These are phyloP conservation scores for Oophaga pumilio DNA, from an alignment of 2,113 vertebrate genomes.

Conservation along the genomic window DNA sequence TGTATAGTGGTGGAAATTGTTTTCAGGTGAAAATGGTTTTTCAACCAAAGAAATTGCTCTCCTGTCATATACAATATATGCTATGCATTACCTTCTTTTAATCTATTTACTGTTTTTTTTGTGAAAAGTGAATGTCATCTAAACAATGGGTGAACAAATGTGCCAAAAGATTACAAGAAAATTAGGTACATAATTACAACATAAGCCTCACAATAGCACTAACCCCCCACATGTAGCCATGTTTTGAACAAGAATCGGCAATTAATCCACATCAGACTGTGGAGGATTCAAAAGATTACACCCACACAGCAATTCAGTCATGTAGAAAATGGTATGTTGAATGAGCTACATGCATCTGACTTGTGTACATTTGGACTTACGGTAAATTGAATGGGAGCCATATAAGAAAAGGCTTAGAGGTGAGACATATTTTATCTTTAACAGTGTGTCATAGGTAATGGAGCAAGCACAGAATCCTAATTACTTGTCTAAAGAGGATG, in stretches of 20 bases:
- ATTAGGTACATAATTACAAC: conserved; percentile 23
- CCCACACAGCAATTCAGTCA: conserved; percentile 44
- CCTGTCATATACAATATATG: not conserved
- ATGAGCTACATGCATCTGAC: not conserved
- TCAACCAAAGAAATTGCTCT: not conserved
- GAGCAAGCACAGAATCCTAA: not conserved
- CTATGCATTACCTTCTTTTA: not conserved
- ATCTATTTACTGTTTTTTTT: conserved; percentile 8
- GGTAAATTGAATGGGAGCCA: not conserved
- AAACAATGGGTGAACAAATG: conserved; percentile 6
- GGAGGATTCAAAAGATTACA: conserved; percentile 30
- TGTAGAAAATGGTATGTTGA: conserved; percentile 30
- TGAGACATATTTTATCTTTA: not conserved
- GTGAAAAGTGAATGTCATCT: conserved; percentile 14
- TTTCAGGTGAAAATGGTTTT: not conserved
- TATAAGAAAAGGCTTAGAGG: not conserved
- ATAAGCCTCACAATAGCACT: not conserved
- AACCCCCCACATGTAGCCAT: conserved; percentile 18
- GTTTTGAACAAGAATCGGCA: conserved; percentile 20
- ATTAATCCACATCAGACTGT: conserved; percentile 37
- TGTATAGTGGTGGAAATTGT: not conserved
- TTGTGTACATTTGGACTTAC: not conserved
- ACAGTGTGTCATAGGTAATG: conserved; percentile 12
- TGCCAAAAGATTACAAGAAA: not conserved
- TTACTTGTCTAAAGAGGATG: not conserved